Evolutionary conservation across 2,888 invertebrate species (phyloP), one percentile per base, ranked within the genome.

Genomic region (Mimachlamys varia): DNA sequence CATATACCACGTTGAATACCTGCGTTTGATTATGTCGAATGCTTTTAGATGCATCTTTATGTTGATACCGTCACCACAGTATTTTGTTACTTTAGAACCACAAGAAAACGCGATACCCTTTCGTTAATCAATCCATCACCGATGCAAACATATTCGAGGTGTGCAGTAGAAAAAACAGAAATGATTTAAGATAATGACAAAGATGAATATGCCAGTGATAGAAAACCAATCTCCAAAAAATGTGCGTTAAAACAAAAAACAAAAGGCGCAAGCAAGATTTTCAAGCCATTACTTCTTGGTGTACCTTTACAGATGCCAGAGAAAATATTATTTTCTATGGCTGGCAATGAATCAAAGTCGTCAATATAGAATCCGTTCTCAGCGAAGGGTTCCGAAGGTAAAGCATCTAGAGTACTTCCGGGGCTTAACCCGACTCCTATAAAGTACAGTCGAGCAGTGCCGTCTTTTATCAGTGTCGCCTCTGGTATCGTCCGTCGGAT

Each of bases 401-500:
- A 15, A 13, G 27, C 76, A 12, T 76, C 76, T 33, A 76, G 13
- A 13, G 76, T 33, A 13, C 27, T 76, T 22, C 76, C 76, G 7
- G 76, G 76, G 27, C 76, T 76, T 27, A 76, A 76, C 27, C 76
- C 76, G 0, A 76, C 76, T 27, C 76, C 76, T 27, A 76, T 76
- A 76, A 76, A 22, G 76, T 76, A 76, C 76, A 76, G 7, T 10
- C 76, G 76, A 33, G 76, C 7, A 15, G 27, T 27, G 12, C 33
- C 76, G 33, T 76, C 76, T 27, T 76, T 76, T 76, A 76, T 76
- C 12, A 76, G 76, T 27, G 27, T 92, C 0, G 95, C 93, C 88
- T 95, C 94, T 50, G 92, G 93, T 0, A 92, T 4, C 49, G 95
- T 94, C 12, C 91, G 89, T 12, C 88, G 58, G 13, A 88, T 89